Evolutionary conservation across 2,797 vertebrate genomes (phyloP), one percentile per base, ranked within the genome.

Genomic region (Ctenosaura bakeri): DNA sequence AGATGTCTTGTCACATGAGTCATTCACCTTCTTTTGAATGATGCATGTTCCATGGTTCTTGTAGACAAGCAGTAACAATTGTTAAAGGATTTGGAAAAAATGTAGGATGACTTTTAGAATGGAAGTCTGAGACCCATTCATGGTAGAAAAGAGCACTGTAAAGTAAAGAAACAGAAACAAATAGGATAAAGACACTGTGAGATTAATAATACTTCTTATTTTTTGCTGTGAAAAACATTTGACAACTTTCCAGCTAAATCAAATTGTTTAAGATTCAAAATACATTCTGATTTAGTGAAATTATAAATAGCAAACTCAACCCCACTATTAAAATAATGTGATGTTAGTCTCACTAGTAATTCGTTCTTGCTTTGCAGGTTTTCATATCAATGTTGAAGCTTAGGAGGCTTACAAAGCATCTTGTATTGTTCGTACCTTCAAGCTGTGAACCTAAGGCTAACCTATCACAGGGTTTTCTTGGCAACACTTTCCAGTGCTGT

Each of bases 151-250:
- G 54, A 14, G 12, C 3, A 2, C 54, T 56, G 54, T 59, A 87
- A 90, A 92, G 92, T 32, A 83, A 86, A n/a, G 59, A 10, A 42
- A 42, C 42, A 42, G 42, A 42, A 42, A 42, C 42, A 42, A 42
- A 42, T 42, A 1, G 87, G 29, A n/a, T 29, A 87, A 92, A 93
- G 91, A 6, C 35, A 86, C 87, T 90, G 14, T 69, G 46, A 50
- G 42, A 85, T 52, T 79, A 35, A 22, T 4, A 78, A 18, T 20
- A 32, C 29, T 50, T 69, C 29, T 22, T 85, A 32, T 8, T 52
- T 32, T 32, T 69, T 52, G 2, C 32, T 54, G 10, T 54, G 83
- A 85, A 71, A 52, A 71, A 42, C 42, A 42, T 42, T 42, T 42
- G 18, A 52, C 8, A 29, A n/a, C 1, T 85, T 73, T 14, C 38